Conservation (phyloP, 2,888 invertebrate genomes). For the Uloborus plumipes region DNA sequence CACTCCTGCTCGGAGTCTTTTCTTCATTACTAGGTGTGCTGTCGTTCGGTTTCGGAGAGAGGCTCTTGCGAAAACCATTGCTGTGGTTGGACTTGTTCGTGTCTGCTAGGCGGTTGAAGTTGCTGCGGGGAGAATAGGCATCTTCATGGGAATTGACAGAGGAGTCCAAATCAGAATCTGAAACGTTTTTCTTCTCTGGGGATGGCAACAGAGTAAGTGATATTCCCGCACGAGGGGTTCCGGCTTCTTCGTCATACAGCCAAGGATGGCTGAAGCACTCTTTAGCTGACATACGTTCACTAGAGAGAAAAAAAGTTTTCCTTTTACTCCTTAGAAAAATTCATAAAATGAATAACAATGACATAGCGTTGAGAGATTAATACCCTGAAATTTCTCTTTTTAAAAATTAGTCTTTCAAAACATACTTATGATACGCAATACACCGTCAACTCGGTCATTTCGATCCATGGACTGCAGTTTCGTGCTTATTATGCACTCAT, state of each 20-base stretch:
- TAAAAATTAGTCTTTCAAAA: too few relatives aligned
- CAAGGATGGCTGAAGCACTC: slow-evolving; percentile 92
- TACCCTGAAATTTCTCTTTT: too few relatives aligned
- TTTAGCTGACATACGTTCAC: slow-evolving; percentile 88
- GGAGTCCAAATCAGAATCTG: slow-evolving; percentile 11
- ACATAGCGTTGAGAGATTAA: too few relatives aligned
- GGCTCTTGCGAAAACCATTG: slow-evolving; percentile 24
- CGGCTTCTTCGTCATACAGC: slow-evolving; percentile 74
- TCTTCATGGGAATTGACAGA: not conserved
- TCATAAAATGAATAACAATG: too few relatives aligned
- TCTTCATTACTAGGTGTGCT: not conserved
- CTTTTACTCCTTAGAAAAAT: too few relatives aligned
- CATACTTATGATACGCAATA: too few relatives aligned
- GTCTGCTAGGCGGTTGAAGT: not conserved
- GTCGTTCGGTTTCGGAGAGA: slow-evolving; percentile 12
- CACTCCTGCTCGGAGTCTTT: slow-evolving; percentile 25
- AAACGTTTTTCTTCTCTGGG: slow-evolving; percentile 1
- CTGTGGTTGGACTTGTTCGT: not conserved
- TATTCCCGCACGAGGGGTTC: slow-evolving; percentile 14
- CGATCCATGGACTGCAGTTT: too few relatives aligned
- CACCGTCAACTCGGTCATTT: too few relatives aligned
- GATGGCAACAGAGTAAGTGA: slow-evolving; percentile 33
- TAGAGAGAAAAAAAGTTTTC: too few relatives aligned
- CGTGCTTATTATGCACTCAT: too few relatives aligned
- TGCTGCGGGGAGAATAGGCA: not conserved